Conservation (phyloP, 2,888 invertebrate species). For the Idaea dimidiata region DNA sequence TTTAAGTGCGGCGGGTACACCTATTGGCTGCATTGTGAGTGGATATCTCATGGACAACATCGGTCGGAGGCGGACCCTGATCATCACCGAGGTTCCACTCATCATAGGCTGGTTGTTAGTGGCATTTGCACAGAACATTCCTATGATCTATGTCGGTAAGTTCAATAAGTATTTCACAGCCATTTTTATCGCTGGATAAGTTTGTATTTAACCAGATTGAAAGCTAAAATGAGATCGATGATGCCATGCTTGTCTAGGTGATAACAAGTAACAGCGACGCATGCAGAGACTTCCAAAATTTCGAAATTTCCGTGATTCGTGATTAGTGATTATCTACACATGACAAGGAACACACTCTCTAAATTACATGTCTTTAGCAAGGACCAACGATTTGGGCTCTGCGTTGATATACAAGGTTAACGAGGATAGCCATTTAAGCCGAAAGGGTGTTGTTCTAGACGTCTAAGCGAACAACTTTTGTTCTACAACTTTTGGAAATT, state of each 20-base stretch:
- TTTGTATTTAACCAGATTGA: too few relatives aligned
- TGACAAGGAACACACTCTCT: neutral
- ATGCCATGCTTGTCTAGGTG: too few relatives aligned
- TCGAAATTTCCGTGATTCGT: too few relatives aligned
- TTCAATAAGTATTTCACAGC: neutral
- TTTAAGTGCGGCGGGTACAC: slow-evolving; percentile 83
- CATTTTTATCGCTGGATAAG: too few relatives aligned
- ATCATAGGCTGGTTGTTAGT: slow-evolving; percentile 85
- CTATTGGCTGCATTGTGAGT: slow-evolving; percentile 85
- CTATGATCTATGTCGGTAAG: slow-evolving; percentile 83
- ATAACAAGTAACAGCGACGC: too few relatives aligned
- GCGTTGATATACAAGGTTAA: too few relatives aligned
- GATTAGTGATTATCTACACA: neutral
- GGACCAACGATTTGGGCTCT: neutral
- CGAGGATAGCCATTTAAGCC: too few relatives aligned
- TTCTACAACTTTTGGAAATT: too few relatives aligned
- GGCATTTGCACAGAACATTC: slow-evolving; percentile 78
- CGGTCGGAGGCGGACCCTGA: slow-evolving; percentile 83
- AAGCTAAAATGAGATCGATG: too few relatives aligned
- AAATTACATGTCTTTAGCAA: neutral
- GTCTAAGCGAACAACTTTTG: too few relatives aligned
- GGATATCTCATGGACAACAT: slow-evolving; percentile 86
- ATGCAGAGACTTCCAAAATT: too few relatives aligned
- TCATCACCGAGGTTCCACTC: slow-evolving; percentile 84
- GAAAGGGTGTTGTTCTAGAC: too few relatives aligned